Evolutionary conservation across 1,140 invertebrate species (phyloP).

Genomic region (Drosophila asahinai): DNA sequence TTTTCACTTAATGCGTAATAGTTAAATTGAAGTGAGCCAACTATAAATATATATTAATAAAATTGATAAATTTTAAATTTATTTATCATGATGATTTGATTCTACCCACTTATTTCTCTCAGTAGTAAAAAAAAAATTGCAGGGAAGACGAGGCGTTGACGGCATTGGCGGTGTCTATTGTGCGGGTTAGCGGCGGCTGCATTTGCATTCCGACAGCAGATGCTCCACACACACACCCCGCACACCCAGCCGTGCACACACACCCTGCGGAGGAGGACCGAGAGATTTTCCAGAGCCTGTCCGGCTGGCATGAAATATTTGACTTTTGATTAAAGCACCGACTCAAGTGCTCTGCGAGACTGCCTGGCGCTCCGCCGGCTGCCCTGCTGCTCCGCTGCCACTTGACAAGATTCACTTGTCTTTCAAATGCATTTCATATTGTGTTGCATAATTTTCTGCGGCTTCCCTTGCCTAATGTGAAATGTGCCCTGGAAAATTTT

Average conservation of each 20-base stretch:
- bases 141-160: slow-evolving; percentile 34
- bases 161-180: slow-evolving; percentile 65
- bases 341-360: slow-evolving; percentile 70
- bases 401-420: slow-evolving; percentile 82
- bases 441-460: slow-evolving; percentile 80
- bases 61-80: too few relatives aligned
- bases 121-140: slow-evolving; percentile 8
- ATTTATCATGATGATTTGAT: too few relatives aligned
- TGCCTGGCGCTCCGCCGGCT: slow-evolving; percentile 21
- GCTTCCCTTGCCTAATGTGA: slow-evolving; percentile 68
- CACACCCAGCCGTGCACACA: not conserved
- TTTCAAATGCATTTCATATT: slow-evolving; percentile 82
- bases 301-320: slow-evolving; percentile 78
- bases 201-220: slow-evolving; percentile 81
- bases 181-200: slow-evolving; percentile 64
- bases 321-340: slow-evolving; percentile 83
- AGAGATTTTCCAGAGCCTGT: slow-evolving; percentile 29
- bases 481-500: slow-evolving; percentile 53
- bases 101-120: not conserved
- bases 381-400: slow-evolving; percentile 40
- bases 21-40: too few relatives aligned
- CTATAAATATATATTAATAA: too few relatives aligned
- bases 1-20: too few relatives aligned
- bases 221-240: slow-evolving; percentile 48
- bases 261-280: not conserved